Evolutionary conservation across 2,888 invertebrate species (phyloP), one percentile per base, ranked within the genome.

Genomic region (Anarsia innoxiella): DNA sequence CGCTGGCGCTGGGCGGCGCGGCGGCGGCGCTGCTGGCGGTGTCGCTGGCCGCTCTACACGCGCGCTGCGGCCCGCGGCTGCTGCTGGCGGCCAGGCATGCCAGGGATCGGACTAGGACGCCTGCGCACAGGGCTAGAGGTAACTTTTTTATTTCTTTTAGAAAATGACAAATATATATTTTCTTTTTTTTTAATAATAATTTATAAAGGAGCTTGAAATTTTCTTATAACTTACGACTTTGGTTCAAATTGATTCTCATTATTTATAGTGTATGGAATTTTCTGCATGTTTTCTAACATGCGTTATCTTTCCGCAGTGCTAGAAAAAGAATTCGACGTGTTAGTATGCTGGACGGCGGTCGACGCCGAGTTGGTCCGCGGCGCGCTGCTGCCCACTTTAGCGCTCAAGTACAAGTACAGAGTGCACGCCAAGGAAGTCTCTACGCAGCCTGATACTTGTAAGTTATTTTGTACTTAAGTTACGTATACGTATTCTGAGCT

Each of bases 361-460:
- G 91, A 91, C 71, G 79, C 86, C 1, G 88, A 87, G 57, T 65
- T 90, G 52, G 89, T 87, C 1, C 73, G 89, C 35, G 90, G 89
- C 31, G 88, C 88, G 31, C 62, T 91, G 45, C 68, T 90, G 46
- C 88, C 90, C 0, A 89, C 88, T 1, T 73, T 91, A 38, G 84
- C 89, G 48, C 80, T 85, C 39, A 88, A 87, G 58, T 89, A 90
- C 77, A 84, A 87, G 51, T 91, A 91, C 76, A 86, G 88, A 36
- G 90, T 89, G 53, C 82, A 77, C 45, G 66, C 87, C n/a, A 75
- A 84, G 36, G 84, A 80, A 51, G 74, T 89, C 5, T 70, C 86
- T 36, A 79, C 84, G 19, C 67, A 82, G 41, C 85, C 84, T 23
- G 82, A 86, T 44, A 78, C 82, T 40, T 88, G 88, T 88, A 43